A percentile compares a stretch with the other conserved stretches of the same genome.
These are phyloP conservation scores for Astyanax mexicanus DNA, from an alignment of 2,797 vertebrate genomes.

Conservation along the genomic window DNA sequence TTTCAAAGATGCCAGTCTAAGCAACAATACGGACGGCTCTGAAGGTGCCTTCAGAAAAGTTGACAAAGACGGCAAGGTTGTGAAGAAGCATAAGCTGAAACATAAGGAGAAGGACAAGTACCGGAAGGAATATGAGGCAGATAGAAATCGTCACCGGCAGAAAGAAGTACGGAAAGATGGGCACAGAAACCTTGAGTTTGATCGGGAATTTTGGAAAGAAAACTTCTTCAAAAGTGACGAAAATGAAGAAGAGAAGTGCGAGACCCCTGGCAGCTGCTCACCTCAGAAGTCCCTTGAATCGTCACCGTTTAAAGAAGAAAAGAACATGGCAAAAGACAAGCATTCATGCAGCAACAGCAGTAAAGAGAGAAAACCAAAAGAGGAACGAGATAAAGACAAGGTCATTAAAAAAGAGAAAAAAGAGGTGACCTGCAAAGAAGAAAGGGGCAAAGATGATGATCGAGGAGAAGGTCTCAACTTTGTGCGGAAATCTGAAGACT, in stretches of 20 bases:
- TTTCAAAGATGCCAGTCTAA: conserved; percentile 88
- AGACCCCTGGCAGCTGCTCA: conserved; percentile 79
- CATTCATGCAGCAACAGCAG: conserved; percentile 69
- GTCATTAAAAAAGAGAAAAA: conserved; percentile 85
- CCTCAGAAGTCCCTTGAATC: conserved; percentile 85
- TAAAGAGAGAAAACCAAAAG: conserved; percentile 87
- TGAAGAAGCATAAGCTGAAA: conserved; percentile 97
- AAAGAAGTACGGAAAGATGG: conserved; percentile 88
- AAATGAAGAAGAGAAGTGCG: conserved; percentile 85
- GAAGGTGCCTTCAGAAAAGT: conserved; percentile 89
- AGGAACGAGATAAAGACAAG: conserved; percentile 90
- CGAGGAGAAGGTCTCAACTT: conserved; percentile 69
- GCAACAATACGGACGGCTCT: conserved; percentile 82
- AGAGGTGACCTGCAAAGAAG: conserved; percentile 85
- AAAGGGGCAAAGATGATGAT: conserved; percentile 86
- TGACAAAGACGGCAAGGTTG: conserved; percentile 91
- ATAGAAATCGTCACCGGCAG: conserved; percentile 89
- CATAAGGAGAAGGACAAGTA: conserved; percentile 98
- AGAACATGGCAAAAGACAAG: conserved; percentile 83
- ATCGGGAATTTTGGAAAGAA: conserved; percentile 99
- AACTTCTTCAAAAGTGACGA: conserved; percentile 99
- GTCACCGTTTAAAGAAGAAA: conserved; percentile 86
- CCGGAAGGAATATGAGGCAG: conserved; percentile 89
- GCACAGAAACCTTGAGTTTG: conserved; percentile 95
- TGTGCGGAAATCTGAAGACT: conserved; percentile 74